phyloP scores from a whole-genome alignment of 2,888 invertebrate species.

The Eupsilia transversa region DNA sequence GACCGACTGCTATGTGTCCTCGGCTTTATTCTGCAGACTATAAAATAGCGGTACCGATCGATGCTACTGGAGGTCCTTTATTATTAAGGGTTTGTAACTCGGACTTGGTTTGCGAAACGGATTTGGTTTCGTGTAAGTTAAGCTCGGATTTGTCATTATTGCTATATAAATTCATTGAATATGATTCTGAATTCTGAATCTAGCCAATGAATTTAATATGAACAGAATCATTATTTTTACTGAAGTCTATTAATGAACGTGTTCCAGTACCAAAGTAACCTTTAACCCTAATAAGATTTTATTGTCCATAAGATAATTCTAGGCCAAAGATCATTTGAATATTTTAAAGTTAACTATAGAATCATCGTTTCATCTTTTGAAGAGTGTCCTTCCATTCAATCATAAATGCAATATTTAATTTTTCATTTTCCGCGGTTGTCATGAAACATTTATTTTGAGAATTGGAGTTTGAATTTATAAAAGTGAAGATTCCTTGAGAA shows the following conservation, averaged over 20 bases:
- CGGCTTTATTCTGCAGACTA: constrained; percentile 73
- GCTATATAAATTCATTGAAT: background rate
- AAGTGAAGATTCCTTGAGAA: constrained; percentile 71
- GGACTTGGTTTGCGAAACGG: constrained; percentile 28
- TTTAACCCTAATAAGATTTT: background rate
- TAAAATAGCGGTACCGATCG: constrained; percentile 73
- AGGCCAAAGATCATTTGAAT: background rate
- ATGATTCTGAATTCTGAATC: background rate
- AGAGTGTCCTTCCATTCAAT: background rate
- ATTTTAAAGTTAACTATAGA: constrained; percentile 1
- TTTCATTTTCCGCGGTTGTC: background rate
- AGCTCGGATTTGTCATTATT: background rate
- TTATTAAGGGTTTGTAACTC: constrained; percentile 37
- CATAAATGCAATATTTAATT: constrained; percentile 1
- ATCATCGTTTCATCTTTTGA: background rate
- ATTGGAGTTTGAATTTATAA: constrained; percentile 67
- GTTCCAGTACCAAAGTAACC: background rate
- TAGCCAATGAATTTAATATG: background rate
- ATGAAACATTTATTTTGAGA: constrained; percentile 58
- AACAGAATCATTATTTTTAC: background rate
- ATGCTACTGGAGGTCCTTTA: constrained; percentile 42
- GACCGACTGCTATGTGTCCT: constrained; percentile 77
- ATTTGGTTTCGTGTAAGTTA: constrained; percentile 10
- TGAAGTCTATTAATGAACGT: constrained; percentile 1
- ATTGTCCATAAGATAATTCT: background rate